Percentiles rank a stretch among this genome's conserved stretches.
phyloP scores from a whole-genome alignment of 2,888 invertebrate species.

The Halictus ligatus region DNA sequence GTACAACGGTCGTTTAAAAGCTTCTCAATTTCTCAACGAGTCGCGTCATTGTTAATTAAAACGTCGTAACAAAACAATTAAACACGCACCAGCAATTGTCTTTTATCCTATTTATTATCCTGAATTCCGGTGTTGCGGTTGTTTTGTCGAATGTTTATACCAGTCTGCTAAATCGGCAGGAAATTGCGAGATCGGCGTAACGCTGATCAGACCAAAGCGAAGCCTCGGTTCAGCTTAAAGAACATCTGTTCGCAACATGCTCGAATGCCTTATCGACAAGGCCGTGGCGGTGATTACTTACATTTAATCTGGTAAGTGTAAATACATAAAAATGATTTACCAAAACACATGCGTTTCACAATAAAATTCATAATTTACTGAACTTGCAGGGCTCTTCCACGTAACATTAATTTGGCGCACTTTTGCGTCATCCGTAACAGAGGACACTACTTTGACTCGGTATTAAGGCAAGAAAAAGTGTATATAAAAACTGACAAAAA shows the following conservation, averaged over 20 bases:
- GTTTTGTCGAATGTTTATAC: slow-evolving; percentile 32
- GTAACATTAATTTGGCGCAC: no score
- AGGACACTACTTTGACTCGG: no score
- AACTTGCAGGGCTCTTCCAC: no score
- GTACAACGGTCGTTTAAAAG: no score
- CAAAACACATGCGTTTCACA: no score
- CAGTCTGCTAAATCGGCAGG: not conserved
- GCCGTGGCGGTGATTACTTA: no score
- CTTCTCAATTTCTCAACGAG: not conserved
- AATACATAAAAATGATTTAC: no score
- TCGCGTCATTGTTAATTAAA: slow-evolving; percentile 16
- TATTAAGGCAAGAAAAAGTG: no score
- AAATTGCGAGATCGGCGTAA: slow-evolving; percentile 2
- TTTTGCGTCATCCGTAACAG: no score
- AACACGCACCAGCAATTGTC: not conserved
- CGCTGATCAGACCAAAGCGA: not conserved
- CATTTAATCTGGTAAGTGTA: no score
- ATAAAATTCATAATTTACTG: no score
- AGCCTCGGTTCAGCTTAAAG: not conserved
- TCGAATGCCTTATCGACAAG: not conserved
- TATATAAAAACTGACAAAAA: no score
- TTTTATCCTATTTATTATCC: slow-evolving; percentile 8
- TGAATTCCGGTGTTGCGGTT: slow-evolving; percentile 8
- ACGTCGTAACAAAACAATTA: not conserved
- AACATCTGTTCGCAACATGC: not conserved